Percentiles rank a stretch among this genome's conserved stretches.
Conservation (phyloP, 2,888 invertebrate species). For the Hanleya hanleyi region DNA sequence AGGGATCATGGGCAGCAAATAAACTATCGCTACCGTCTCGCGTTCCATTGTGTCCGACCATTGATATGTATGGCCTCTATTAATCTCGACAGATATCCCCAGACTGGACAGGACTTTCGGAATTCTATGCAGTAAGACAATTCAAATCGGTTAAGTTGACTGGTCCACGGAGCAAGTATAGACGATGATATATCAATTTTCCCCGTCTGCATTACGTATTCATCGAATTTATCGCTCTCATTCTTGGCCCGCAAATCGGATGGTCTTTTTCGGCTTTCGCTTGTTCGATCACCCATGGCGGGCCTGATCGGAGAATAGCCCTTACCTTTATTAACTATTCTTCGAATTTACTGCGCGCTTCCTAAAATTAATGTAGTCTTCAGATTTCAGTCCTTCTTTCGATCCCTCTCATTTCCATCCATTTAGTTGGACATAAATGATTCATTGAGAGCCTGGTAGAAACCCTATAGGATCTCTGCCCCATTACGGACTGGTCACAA, state of each 20-base stretch:
- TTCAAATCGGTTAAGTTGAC: neutral
- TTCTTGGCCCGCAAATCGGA: neutral
- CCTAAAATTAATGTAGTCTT: conserved; percentile 8
- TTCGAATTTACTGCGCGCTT: conserved; percentile 1
- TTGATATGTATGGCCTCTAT: neutral
- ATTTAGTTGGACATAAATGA: conserved; percentile 1
- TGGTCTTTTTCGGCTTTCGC: neutral
- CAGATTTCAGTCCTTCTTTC: conserved; percentile 1
- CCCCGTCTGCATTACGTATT: neutral
- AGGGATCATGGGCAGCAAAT: too few species aligned
- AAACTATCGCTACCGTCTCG: too few species aligned
- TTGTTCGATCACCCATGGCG: neutral
- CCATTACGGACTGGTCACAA: neutral
- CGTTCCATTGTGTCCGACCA: too few species aligned
- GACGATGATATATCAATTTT: neutral
- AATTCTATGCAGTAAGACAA: neutral
- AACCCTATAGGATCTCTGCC: neutral
- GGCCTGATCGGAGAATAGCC: neutral
- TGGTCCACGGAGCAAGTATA: neutral
- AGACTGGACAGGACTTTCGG: neutral
- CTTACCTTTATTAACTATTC: neutral
- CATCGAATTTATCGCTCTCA: neutral
- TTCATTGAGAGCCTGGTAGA: neutral
- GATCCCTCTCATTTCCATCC: neutral
- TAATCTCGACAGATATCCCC: neutral